Base-by-base conservation (phyloP, 2,113 vertebrate species). In the Grantiella picta region DNA sequence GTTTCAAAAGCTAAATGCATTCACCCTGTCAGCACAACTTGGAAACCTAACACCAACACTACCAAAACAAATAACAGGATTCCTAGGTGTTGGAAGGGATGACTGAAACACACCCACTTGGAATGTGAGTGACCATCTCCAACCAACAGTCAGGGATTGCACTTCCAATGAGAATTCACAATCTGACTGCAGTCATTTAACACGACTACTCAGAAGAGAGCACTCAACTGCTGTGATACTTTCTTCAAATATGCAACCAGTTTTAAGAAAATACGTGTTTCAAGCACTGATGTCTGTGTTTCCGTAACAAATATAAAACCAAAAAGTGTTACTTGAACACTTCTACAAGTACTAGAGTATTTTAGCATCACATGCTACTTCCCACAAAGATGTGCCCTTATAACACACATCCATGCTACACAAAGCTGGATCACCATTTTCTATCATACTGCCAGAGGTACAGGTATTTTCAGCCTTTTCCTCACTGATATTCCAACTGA, bases 361-460 rank as follows among this genome's bases (percentile, higher is more conserved):
- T 68, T 82, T 23, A 45, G 42, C 28, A 75, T 49, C 64, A 50
- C 18, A 31, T 49, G 27, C 35, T 64, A n/a, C 47, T 52, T 9
- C 8, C 49, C 63, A 44, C 2, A 6, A 79, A 82, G 33, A 73
- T 4, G 2, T 57, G n/a, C 25, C 31, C 33, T 44, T 28, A 21
- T 40, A 73, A 73, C 53, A 59, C 0, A 0, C 3, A 10, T 8
- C 44, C 36, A 24, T 2, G 25, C 31, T 38, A 50, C 50, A 53
- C 29, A 76, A 79, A 76, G 61, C 24, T 82, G 53, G 19, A 59
- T 21, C 52, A 47, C 22, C 42, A 5, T 45, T 76, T 54, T 45
- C 10, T 2, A 31, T 50, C 36, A 21, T 28, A 27, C 0, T 70
- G 60, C 20, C 63, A 83, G 15, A 61, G 36, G 71, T n/a, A 42